phyloP scores from a whole-genome alignment of 2,797 vertebrate genomes.

The Gymnothorax reevesii region DNA sequence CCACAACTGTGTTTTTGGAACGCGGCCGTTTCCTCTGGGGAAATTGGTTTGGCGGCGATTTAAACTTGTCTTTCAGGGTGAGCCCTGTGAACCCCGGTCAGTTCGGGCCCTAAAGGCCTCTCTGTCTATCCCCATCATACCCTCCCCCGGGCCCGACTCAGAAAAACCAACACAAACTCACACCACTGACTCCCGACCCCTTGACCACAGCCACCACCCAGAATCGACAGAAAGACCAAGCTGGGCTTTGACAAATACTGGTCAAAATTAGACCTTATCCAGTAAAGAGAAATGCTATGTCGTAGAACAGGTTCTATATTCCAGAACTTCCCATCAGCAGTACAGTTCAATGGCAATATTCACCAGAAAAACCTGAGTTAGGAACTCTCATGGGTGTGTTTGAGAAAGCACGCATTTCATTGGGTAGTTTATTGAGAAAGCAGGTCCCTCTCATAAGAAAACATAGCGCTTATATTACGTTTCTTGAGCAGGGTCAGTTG shows the following conservation, averaged over 20 bases:
- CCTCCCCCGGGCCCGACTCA: slow-evolving; percentile 40
- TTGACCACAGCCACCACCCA: slow-evolving; percentile 27
- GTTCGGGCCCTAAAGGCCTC: slow-evolving; percentile 47
- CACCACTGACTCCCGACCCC: slow-evolving; percentile 54
- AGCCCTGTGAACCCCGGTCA: slow-evolving; percentile 54
- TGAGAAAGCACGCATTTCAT: not conserved
- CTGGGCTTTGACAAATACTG: not conserved
- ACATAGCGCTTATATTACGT: not conserved
- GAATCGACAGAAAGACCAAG: not conserved
- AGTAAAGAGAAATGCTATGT: no score
- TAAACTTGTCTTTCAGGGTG: slow-evolving; percentile 23
- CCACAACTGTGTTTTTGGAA: slow-evolving; percentile 35
- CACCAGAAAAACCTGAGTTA: not conserved
- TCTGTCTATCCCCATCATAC: not conserved
- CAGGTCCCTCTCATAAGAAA: slow-evolving; percentile 2
- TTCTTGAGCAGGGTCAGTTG: not conserved
- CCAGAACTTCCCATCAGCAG: not conserved
- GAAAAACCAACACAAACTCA: slow-evolving; percentile 58
- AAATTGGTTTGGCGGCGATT: not conserved
- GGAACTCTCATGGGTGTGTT: not conserved
- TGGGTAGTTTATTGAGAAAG: not conserved
- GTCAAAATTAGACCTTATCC: no score
- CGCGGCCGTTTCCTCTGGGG: slow-evolving; percentile 21
- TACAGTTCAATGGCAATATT: not conserved
- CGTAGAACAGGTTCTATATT: not conserved